Evolutionary conservation across 2,888 invertebrate genomes (phyloP), one percentile per base, ranked within the genome.

Genomic region (Ectobius pallidus): DNA sequence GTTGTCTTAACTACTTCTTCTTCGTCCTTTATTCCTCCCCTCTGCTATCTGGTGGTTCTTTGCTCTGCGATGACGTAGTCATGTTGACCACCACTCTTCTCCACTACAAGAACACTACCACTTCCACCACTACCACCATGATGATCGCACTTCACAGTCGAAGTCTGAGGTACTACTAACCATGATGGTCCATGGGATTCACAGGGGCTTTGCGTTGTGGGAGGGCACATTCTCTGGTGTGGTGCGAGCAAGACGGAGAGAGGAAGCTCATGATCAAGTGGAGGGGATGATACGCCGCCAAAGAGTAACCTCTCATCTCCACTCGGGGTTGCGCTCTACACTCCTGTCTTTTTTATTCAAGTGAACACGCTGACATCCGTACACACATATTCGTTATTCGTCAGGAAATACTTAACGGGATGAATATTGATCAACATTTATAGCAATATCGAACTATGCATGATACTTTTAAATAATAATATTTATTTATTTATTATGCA

Each of bases 11-110:
- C 22, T 20, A 49, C 27, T 55, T 55, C 22, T 55, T 55, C 27
- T 22, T 27, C 55, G 22, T 55, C 55, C 49, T 49, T 46, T 65
- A 65, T 44, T 65, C 46, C 58, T 58, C 32, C 58, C 32, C 71
- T 52, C 58, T 55, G 72, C 61, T 49, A 71, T 71, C 71, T 71
- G 72, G 72, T 32, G 72, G 72, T 69, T 73, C 69, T 68, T 73
- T 73, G 65, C n/a, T 30, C 46, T 46, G 44, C 72, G 69, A 52
- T 46, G 69, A 69, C 69, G 69, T 73, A 58, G 46, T 61, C 72
- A 73, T 69, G 72, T 44, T 46, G 44, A 49, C 32, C 25, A 16
- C 20, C 27, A 11, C 46, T 44, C 46, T 58, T n/a, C 58, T 58
- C 58, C 27, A 1, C 58, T 6, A 9, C 58, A n/a, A 58, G 25